Conservation (phyloP, 1,140 invertebrate species). For the Drosophila nigrodunni region DNA sequence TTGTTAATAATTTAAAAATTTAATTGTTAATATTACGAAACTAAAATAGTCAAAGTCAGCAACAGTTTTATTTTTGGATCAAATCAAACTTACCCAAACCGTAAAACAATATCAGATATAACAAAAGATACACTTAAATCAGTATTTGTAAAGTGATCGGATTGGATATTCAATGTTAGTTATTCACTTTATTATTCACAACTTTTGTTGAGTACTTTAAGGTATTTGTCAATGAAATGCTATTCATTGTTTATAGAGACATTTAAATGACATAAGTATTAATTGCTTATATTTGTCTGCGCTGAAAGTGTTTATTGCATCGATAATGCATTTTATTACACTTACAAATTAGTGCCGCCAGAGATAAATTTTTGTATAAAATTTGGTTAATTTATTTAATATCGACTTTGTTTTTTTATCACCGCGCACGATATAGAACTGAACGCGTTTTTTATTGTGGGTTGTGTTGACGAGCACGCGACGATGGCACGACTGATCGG, state of each 20-base stretch:
- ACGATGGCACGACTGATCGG: conserved; percentile 43
- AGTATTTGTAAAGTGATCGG: background rate
- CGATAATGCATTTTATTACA: conserved; percentile 21
- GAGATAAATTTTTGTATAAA: conserved; percentile 27
- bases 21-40: too few relatives aligned
- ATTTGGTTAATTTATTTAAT: conserved; percentile 26
- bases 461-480: conserved; percentile 41
- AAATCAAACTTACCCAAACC: conserved; percentile 19
- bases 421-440: conserved; percentile 13
- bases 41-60: too few relatives aligned
- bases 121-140: background rate
- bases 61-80: too few relatives aligned
- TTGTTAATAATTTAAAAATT: too few relatives aligned
- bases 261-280: conserved; percentile 9
- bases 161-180: conserved; percentile 1
- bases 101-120: background rate
- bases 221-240: conserved; percentile 8
- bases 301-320: conserved; percentile 5
- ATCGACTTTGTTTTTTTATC: conserved; percentile 20
- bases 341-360: conserved; percentile 37
- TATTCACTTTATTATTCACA: conserved; percentile 33
- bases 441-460: conserved; percentile 20
- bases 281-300: background rate
- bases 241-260: conserved; percentile 13
- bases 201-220: conserved; percentile 8